phyloP scores from a whole-genome alignment of 2,888 invertebrate genomes.

The Trimorus sp. region DNA sequence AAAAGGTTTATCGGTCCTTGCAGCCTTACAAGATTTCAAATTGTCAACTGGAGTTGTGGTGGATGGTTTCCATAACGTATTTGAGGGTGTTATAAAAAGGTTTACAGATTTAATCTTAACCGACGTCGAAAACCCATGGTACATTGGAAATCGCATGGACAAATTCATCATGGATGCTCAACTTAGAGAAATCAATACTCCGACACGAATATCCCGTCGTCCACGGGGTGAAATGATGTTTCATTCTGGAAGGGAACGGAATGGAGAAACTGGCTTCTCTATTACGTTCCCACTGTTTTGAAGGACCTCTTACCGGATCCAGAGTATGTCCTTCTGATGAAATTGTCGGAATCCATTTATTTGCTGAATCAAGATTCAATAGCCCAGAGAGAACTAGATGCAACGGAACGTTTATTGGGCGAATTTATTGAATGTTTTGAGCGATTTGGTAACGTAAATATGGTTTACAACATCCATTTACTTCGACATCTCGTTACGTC shows the following conservation, averaged over 20 bases:
- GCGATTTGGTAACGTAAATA: conserved; percentile 9
- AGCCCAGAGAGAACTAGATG: conserved; percentile 15
- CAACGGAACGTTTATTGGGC: conserved; percentile 24
- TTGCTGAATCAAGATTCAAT: conserved; percentile 36
- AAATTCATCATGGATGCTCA: neutral
- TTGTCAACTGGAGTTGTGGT: conserved; percentile 14
- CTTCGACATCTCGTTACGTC: too few relatives aligned
- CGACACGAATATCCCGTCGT: conserved; percentile 16
- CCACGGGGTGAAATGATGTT: neutral
- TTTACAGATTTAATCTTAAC: neutral
- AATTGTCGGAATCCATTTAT: conserved; percentile 25
- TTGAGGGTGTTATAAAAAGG: conserved; percentile 14
- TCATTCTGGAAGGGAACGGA: too few relatives aligned
- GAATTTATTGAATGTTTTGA: conserved; percentile 27
- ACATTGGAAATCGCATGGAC: neutral
- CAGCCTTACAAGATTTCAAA: neutral
- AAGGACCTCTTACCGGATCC: too few relatives aligned
- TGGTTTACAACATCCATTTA: too few relatives aligned
- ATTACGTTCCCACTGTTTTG: too few relatives aligned
- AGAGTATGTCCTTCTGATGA: neutral
- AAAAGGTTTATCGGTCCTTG: neutral
- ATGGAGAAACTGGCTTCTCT: too few relatives aligned
- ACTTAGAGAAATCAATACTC: neutral
- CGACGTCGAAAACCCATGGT: neutral
- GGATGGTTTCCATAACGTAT: neutral